Evolutionary conservation across 1,140 invertebrate genomes (phyloP).

Genomic region (Plectrocnemia conspersa): DNA sequence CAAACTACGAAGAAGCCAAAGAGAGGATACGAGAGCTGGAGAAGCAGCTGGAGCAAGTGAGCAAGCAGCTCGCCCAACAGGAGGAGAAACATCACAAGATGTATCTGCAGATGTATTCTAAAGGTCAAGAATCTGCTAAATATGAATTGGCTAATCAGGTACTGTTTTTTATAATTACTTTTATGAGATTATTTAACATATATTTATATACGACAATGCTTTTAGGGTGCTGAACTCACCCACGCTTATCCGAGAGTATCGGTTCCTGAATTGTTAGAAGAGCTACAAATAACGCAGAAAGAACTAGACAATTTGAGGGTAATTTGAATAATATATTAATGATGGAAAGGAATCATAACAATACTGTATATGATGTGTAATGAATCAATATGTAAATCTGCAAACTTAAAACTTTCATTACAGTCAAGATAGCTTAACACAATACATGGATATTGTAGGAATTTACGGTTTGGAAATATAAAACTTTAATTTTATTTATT

Average conservation of each 20-base stretch:
- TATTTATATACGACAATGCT: slow-evolving; percentile 30
- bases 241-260: slow-evolving; percentile 60
- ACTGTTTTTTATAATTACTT: no score
- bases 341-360: no score
- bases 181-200: neutral
- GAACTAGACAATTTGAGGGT: slow-evolving; percentile 83
- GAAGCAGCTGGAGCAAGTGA: slow-evolving; percentile 62
- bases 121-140: slow-evolving; percentile 71
- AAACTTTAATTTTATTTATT: no score
- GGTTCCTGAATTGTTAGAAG: slow-evolving; percentile 70
- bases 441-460: no score
- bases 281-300: slow-evolving; percentile 72
- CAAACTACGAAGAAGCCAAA: slow-evolving; percentile 64
- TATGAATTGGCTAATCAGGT: slow-evolving; percentile 63
- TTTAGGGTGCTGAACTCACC: slow-evolving; percentile 59
- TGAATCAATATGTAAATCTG: no score
- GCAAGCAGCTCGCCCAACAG: slow-evolving; percentile 62
- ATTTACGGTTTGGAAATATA: no score
- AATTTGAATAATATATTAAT: slow-evolving; percentile 44
- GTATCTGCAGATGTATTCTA: slow-evolving; percentile 78
- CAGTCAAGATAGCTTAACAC: no score
- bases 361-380: neutral
- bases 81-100: slow-evolving; percentile 71
- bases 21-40: slow-evolving; percentile 63
- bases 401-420: no score